Evolutionary conservation across 2,888 invertebrate genomes (phyloP), one percentile per base, ranked within the genome.

Genomic region (Ferdinandea cuprea): DNA sequence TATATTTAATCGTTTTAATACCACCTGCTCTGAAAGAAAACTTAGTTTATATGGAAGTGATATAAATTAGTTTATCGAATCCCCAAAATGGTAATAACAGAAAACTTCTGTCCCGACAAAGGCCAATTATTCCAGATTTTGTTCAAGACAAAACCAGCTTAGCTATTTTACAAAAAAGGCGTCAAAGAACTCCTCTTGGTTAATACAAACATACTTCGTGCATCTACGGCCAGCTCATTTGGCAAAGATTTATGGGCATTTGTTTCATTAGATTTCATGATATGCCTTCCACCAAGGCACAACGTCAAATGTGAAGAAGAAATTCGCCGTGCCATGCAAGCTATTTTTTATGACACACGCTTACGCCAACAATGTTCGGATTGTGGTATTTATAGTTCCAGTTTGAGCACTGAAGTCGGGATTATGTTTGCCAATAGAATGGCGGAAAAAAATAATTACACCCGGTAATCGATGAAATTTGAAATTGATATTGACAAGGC

Each of bases 301-400:
- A 7, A 32, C n/a, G n/a, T 25, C 13, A 35, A 46, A 13, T 44
- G 17, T 11, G 54, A 50, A 9, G 54, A 50, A 9, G 35, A 21
- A 46, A 46, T 35, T 11, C 25, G 35, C 11, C 21, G 9, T 8
- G n/a, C 52, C 17, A 42, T 46, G 44, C 17, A 28, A 25, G 35
- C 17, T 56, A 28, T 28, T 25, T 63, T 28, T 25, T 56, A 48
- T 63, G 71, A 35, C 58, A 72, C 54, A 63, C 30, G 35, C 21
- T 52, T 46, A 48, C 50, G n/a, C 25, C 28, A 58, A 50, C 56
- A 68, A 68, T 80, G 68, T 61, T 54, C 48, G 69, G 37, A 69
- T 76, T 56, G 48, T 46, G 19, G 78, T 59, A 73, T 76, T 81
- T 65, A 81, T 81, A 65, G 69, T 71, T 81, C 80, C 71, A 81